A percentile compares a stretch with the other conserved stretches of the same genome.
phyloP scores from a whole-genome alignment of 2,888 invertebrate species.

The Pherbina coryleti region DNA sequence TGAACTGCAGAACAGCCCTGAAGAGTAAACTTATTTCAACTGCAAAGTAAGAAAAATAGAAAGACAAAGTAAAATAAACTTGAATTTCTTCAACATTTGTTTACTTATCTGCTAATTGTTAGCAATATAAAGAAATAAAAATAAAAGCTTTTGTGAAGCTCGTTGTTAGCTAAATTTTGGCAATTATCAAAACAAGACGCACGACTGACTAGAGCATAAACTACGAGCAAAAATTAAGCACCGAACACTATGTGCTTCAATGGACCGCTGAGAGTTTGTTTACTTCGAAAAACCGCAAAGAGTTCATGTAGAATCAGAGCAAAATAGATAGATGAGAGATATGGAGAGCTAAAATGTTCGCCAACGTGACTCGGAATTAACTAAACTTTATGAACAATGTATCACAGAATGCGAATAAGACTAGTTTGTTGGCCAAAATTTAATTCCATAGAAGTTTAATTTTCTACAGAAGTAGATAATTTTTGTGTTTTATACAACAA shows the following conservation, averaged over 20 bases:
- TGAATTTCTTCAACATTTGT: neutral
- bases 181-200: conserved; percentile 52
- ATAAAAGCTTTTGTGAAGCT: neutral
- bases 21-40: too few species aligned
- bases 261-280: neutral
- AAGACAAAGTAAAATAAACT: neutral
- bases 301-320: too few species aligned
- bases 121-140: neutral
- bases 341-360: neutral
- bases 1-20: too few species aligned
- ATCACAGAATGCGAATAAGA: too few species aligned
- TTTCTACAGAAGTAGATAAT: too few species aligned
- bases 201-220: conserved; percentile 56
- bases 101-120: conserved; percentile 6
- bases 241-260: neutral
- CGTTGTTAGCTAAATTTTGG: neutral
- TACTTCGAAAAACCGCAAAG: neutral
- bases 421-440: too few species aligned
- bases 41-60: neutral
- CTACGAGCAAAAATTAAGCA: neutral
- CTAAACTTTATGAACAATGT: too few species aligned
- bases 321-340: neutral
- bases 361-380: too few species aligned
- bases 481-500: too few species aligned
- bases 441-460: too few species aligned